Evolutionary conservation across 2,888 invertebrate species (phyloP), one percentile per base, ranked within the genome.

Genomic region (Clusia tigrina): DNA sequence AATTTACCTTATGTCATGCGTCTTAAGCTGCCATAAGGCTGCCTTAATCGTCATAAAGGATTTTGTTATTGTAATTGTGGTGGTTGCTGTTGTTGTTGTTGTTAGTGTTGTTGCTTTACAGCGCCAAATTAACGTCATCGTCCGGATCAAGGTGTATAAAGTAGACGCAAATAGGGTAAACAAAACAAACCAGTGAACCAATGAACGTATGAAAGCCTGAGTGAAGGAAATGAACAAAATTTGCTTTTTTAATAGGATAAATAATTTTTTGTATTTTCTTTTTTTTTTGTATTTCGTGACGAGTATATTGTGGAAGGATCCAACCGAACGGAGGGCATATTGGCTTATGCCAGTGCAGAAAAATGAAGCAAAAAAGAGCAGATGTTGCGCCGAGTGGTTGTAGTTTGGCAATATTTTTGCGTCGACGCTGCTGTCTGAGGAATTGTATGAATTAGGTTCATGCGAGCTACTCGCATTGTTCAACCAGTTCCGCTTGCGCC

Each of bases 91-190:
- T 20, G 6, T 20, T 22, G 48, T 22, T 20, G 48, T 17, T 15
- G 6, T 42, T 42, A n/a, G 9, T n/a, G 42, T n/a, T n/a, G 42
- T n/a, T 6, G 3, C 3, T 17, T n/a, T n/a, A 17, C 42, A 20
- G 48, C 22, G 48, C 22, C 22, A 48, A 48, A 48, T 48, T 48
- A 48, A 48, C 48, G 48, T 48, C 48, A 48, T 48, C 22, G 48
- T 48, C 48, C 5, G 48, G 48, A 48, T 48, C 48, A 48, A 48
- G 48, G 48, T 48, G 48, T 48, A 48, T 48, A 48, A 48, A 48
- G 48, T 48, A 48, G 48, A 48, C 48, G 48, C 48, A 42, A 42
- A n/a, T 17, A 48, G 48, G 15, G 20, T 48, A 48, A 48, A 48
- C 48, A 48, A 48, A 48, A 15, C 48, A 3, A 6, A 42, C 6